A percentile compares a stretch with the other conserved stretches of the same genome.
Evolutionary conservation across 2,797 vertebrate genomes (phyloP).

Genomic region (Dipus sagitta): DNA sequence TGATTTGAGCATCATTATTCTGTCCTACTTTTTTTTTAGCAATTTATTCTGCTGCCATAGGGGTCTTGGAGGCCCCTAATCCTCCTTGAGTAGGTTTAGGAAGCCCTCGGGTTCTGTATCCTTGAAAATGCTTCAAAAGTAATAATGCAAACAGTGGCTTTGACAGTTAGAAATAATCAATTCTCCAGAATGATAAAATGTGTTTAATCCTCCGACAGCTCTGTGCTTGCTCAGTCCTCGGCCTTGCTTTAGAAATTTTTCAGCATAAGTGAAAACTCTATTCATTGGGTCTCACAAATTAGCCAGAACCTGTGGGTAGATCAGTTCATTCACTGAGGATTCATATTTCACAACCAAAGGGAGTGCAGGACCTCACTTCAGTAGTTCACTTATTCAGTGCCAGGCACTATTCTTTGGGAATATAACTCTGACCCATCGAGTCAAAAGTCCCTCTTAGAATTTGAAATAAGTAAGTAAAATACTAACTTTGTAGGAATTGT

Average conservation of each 20-base stretch:
- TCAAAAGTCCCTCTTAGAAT: slow-evolving; percentile 5
- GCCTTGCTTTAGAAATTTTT: neutral
- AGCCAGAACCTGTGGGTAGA: neutral
- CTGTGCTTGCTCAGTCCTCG: neutral
- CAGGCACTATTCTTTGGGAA: neutral
- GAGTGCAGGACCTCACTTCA: neutral
- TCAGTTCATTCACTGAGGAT: neutral
- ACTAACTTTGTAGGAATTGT: neutral
- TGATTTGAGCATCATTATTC: slow-evolving; percentile 53
- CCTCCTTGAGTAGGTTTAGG: slow-evolving; percentile 51
- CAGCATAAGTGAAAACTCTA: neutral
- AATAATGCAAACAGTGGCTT: slow-evolving; percentile 62
- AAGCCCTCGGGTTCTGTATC: slow-evolving; percentile 19
- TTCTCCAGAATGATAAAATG: slow-evolving; percentile 66
- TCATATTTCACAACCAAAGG: neutral
- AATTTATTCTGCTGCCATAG: slow-evolving; percentile 60
- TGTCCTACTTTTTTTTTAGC: slow-evolving; percentile 1
- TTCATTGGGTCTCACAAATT: neutral
- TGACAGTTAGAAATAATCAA: slow-evolving; percentile 54
- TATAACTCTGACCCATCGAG: neutral
- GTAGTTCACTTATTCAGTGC: neutral
- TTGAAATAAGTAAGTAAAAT: neutral
- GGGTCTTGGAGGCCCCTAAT: neutral
- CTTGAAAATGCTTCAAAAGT: slow-evolving; percentile 64
- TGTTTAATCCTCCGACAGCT: neutral